Evolutionary conservation across 1,140 invertebrate species (phyloP).

Genomic region (Subanguina moxae): DNA sequence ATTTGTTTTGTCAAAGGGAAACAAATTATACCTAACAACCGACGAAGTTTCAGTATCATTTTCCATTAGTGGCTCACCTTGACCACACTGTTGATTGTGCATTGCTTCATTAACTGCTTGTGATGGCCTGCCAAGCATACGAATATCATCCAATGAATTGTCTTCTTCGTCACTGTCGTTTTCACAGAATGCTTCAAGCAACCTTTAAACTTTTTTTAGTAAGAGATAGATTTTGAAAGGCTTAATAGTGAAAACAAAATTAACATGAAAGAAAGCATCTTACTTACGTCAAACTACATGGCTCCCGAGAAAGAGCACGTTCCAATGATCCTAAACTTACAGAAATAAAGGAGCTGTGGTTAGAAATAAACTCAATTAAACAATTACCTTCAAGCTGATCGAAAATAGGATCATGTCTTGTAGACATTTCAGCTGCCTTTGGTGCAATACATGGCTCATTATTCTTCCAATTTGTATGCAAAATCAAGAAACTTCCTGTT

Average conservation of each 20-base stretch:
- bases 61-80: not conserved
- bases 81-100: not conserved
- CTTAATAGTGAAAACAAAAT: too few species aligned
- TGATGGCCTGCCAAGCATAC: not conserved
- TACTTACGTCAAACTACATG: not conserved
- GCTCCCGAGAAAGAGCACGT: not conserved
- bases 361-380: not conserved
- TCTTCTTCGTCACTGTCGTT: constrained; percentile 2
- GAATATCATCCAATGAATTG: not conserved
- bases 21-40: not conserved
- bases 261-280: too few species aligned
- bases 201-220: too few species aligned
- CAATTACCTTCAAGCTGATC: not conserved
- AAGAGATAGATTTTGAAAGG: too few species aligned
- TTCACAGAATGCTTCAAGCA: constrained; percentile 8
- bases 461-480: constrained; percentile 20
- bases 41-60: not conserved
- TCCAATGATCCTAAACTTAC: constrained; percentile 1
- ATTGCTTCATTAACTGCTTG: not conserved
- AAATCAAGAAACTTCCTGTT: constrained; percentile 8
- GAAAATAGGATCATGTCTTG: constrained; percentile 1
- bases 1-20: too few species aligned
- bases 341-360: not conserved
- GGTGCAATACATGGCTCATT: not conserved
- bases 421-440: not conserved